Base-by-base conservation (phyloP, 2,888 invertebrate genomes). In the Ichneumon xanthorius region DNA sequence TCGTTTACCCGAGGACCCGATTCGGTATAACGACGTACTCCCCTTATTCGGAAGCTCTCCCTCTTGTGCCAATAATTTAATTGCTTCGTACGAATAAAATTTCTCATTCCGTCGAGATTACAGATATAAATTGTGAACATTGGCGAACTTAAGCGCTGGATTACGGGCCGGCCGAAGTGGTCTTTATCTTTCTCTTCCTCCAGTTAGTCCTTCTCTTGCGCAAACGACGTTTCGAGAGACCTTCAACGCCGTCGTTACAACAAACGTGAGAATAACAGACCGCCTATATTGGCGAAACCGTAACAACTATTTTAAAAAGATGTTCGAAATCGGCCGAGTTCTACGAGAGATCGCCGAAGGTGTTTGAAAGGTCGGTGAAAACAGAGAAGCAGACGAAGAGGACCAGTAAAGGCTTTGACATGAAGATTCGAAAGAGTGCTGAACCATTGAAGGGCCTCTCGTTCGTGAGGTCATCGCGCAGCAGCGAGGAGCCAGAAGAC, bases 391-490 rank as follows among this genome's bases (percentile, higher is more conserved):
- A 45, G 40, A 75, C 72, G 53, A 80, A 75, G 65, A 67, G 63
- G 45, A 30, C 30, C n/a, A 26, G 22, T 71, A 61, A 45, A 53
- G 61, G 40, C 65, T 58, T 68, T 75, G 22, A 78, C 63, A 30
- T 30, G 22, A 80, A 75, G 48, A 40, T 14, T 80, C 14, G 22
- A 22, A 26, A 53, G 68, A 71, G 68, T 68, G 68, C 37, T 26
- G 68, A 55, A 78, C 70, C 33, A 81, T 70, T 70, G 68, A 30
- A 73, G 68, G 68, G 53, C 16, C 30, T 48, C 40, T 61, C 48
- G 30, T 75, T 81, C 33, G 30, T 50, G 48, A 71, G 63, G 78
- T 73, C 68, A 70, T 71, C 78, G 19, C 75, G 48, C 68, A 63
- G n/a, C 53, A n/a, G 61, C 26, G 55, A 50, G 48, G 72, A 37